These are phyloP conservation scores for Heloderma charlesbogerti DNA, from an alignment of 2,113 vertebrate genomes.

Conservation along the genomic window DNA sequence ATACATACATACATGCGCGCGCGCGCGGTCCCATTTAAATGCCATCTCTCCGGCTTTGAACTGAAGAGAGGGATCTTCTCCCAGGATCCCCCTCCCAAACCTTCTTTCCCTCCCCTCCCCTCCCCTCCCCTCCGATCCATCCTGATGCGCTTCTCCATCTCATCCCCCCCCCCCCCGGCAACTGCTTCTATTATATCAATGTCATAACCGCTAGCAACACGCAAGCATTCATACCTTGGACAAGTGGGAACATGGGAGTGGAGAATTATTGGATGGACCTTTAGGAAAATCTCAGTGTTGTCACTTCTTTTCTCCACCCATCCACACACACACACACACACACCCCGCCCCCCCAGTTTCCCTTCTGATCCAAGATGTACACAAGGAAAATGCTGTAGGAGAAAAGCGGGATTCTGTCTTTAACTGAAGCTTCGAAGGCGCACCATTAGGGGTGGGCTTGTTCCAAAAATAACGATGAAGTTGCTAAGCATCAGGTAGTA, in stretches of 20 bases:
- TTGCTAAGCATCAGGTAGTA: slow-evolving; percentile 18
- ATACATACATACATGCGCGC: too few species aligned
- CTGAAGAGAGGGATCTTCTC: neutral
- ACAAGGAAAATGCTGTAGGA: neutral
- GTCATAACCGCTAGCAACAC: neutral
- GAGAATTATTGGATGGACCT: neutral
- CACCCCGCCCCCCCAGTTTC: neutral
- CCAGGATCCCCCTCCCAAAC: neutral
- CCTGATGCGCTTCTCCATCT: too few species aligned
- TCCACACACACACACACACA: neutral
- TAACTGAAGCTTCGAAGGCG: neutral
- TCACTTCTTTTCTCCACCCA: neutral
- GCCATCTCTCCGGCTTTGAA: too few species aligned
- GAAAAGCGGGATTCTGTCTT: neutral
- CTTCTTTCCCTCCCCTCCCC: neutral
- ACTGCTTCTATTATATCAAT: too few species aligned
- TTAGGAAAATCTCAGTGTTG: neutral
- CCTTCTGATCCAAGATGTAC: neutral
- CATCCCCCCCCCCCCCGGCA: neutral
- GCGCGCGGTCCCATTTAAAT: too few species aligned
- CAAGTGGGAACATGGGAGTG: neutral
- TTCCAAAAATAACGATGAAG: neutral
- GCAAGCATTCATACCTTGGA: neutral
- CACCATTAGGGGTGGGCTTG: neutral
- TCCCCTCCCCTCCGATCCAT: too few species aligned